Percentiles rank a stretch among this genome's conserved stretches.
These are phyloP conservation scores for Odocoileus virginianus DNA, from an alignment of 2,113 vertebrate species.

Conservation along the genomic window DNA sequence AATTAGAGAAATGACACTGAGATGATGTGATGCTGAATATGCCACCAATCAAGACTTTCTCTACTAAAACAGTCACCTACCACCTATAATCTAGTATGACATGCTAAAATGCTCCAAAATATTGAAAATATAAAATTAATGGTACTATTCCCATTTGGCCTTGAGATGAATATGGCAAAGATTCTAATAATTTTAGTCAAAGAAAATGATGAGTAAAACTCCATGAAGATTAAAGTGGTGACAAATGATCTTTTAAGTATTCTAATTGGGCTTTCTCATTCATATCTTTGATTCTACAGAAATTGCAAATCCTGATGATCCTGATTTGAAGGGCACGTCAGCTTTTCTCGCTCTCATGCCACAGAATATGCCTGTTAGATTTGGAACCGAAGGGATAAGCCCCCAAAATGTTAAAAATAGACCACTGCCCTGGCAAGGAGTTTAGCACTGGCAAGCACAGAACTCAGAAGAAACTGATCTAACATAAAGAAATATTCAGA, in stretches of 20 bases:
- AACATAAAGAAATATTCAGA: conserved; percentile 55
- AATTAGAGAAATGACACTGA: conserved; percentile 55
- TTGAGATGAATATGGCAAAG: conserved; percentile 65
- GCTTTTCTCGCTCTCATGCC: conserved; percentile 53
- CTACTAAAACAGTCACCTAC: conserved; percentile 29
- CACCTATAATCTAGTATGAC: conserved; percentile 55
- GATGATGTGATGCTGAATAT: conserved; percentile 27
- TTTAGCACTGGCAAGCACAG: conserved; percentile 61
- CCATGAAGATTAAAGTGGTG: conserved; percentile 63
- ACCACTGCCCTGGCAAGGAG: conserved; percentile 62
- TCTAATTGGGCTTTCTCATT: conserved; percentile 70
- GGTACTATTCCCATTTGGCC: conserved; percentile 39
- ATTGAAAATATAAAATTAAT: conserved; percentile 53
- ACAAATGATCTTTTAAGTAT: conserved; percentile 72
- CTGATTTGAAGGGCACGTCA: conserved; percentile 40
- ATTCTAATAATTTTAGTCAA: conserved; percentile 68
- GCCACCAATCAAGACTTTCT: conserved; percentile 39
- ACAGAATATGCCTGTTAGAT: conserved; percentile 5
- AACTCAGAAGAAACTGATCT: conserved; percentile 39
- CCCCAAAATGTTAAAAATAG: conserved; percentile 70
- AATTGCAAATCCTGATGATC: conserved; percentile 55
- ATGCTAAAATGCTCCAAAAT: conserved; percentile 52
- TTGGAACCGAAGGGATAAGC: conserved; percentile 46
- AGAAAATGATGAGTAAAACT: conserved; percentile 69
- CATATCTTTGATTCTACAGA: conserved; percentile 60